These are phyloP conservation scores for Colletes gigas DNA, from an alignment of 1,140 invertebrate species.

Conservation along the genomic window DNA sequence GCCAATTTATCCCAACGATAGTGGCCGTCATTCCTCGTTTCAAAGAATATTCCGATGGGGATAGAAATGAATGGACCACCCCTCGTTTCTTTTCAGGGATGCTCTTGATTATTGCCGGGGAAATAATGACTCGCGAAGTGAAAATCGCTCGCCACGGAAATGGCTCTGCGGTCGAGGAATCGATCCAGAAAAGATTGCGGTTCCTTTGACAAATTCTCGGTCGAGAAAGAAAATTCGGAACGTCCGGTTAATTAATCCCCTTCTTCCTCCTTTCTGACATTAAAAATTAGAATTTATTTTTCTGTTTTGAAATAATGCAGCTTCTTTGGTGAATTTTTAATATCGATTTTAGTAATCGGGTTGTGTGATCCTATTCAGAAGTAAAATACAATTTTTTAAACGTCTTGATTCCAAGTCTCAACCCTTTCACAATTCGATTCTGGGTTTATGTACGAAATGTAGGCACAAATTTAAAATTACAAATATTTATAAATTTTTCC, in stretches of 20 bases:
- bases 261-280: too few relatives aligned
- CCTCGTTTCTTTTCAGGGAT: conserved; percentile 13
- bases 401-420: too few relatives aligned
- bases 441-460: too few relatives aligned
- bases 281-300: too few relatives aligned
- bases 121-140: conserved; percentile 49
- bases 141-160: conserved; percentile 39
- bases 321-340: too few relatives aligned
- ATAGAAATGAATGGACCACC: conserved; percentile 48
- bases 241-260: conserved; percentile 7
- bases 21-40: conserved; percentile 49
- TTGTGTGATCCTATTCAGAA: too few relatives aligned
- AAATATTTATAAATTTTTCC: too few relatives aligned
- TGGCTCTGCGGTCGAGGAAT: not conserved
- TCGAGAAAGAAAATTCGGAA: not conserved
- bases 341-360: too few relatives aligned
- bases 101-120: conserved; percentile 48
- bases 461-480: too few relatives aligned
- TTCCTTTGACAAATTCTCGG: not conserved
- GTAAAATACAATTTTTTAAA: too few relatives aligned
- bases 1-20: conserved; percentile 61
- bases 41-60: conserved; percentile 55
- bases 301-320: too few relatives aligned
- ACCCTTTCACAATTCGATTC: too few relatives aligned
- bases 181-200: conserved; percentile 31